These are phyloP conservation scores for Hippocampus comes DNA, from an alignment of 2,113 vertebrate species.

Conservation along the genomic window DNA sequence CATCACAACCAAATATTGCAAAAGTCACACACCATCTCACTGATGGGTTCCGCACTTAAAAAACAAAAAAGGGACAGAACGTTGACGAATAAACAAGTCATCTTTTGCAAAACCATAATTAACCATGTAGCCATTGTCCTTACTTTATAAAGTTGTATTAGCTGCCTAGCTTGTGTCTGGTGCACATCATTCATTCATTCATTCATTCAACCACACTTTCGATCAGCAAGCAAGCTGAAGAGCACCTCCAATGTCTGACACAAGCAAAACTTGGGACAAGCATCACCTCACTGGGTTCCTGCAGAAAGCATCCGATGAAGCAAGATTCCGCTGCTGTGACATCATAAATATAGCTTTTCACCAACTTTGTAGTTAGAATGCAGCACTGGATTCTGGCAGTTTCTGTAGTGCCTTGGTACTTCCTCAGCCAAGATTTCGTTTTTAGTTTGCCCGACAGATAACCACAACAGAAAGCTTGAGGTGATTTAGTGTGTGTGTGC, in stretches of 20 bases:
- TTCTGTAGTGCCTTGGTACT: neutral
- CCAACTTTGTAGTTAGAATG: neutral
- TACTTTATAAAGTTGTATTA: constrained; percentile 19
- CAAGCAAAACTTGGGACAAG: neutral
- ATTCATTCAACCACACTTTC: constrained; percentile 1
- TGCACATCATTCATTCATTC: neutral
- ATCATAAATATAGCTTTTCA: neutral
- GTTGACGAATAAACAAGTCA: neutral
- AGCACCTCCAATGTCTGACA: constrained; percentile 1
- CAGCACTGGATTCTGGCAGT: neutral
- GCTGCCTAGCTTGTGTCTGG: constrained; percentile 27
- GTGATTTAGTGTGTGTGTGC: neutral
- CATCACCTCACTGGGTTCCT: neutral
- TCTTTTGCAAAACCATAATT: neutral
- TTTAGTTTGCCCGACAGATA: neutral
- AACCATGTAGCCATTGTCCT: neutral
- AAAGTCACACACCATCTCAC: neutral
- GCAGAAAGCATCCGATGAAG: constrained; percentile 3
- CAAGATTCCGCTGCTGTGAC: neutral
- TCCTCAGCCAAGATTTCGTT: neutral
- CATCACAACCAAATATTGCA: neutral
- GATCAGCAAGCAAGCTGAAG: neutral
- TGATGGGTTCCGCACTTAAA: neutral
- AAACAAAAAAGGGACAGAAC: neutral
- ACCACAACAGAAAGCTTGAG: neutral